Base-by-base conservation (phyloP, 1,140 invertebrate species). In the Eumeta japonica region DNA sequence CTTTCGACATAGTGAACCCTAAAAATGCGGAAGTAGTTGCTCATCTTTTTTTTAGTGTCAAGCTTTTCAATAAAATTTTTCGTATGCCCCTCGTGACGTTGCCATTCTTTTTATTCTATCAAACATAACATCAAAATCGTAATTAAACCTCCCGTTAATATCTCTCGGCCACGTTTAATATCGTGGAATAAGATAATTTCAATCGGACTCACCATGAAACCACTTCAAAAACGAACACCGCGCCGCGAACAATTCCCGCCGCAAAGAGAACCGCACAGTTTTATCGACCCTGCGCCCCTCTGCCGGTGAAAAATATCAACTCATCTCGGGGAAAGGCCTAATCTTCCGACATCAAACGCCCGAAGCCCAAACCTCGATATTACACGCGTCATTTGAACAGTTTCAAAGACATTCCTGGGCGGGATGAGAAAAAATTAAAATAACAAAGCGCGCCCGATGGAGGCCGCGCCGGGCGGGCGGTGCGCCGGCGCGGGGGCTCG, bases 351-450 rank as follows among this genome's bases (percentile, higher is more conserved):
- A 67, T 72, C 65, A 70, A 72, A 67, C 62, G 19, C 10, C 18
- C n/a, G 55, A 52, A 55, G n/a, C 48, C 24, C 48, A 63, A 62
- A 62, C 58, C 53, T 62, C 60, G 52, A 65, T 70, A 70, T 73
- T 73, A 70, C 68, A 73, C 59, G 64, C 64, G 54, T 70, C 68
- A 73, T 73, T 73, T 73, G 64, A 72, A 62, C 55, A 52, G 52
- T 61, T 50, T 73, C 65, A 73, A 71, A 73, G 68, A 73, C 62
- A 73, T 73, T 73, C 68, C 53, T 38, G 41, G 39, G 42, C 34
- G 47, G 53, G n/a, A n/a, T n/a, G n/a, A n/a, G 53, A 52, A 62
- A 71, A 71, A 73, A 66, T 66, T 66, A 73, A 68, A 73, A 73
- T 70, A 70, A 68, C 59, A 68, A 55, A 33, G 31, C 46, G 50